Base-by-base conservation (phyloP, 2,888 invertebrate species). In the Tipula confusa region DNA sequence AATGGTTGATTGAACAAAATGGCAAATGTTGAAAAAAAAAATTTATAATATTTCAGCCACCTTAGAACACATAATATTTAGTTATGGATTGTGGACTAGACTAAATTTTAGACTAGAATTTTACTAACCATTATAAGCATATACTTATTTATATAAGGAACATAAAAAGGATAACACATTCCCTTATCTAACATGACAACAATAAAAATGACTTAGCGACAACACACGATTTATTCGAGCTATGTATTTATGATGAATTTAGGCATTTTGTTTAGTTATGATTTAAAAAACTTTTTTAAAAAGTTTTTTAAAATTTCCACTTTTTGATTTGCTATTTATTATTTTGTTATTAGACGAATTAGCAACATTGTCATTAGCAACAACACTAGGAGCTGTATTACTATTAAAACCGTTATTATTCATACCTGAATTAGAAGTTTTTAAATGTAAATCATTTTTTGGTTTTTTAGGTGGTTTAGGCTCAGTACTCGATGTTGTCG, bases 231-330 rank as follows among this genome's bases (percentile, higher is more conserved):
- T n/a, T 24, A 11, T 64, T 64, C 64, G 64, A 64, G 24, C 18
- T 9, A 43, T 24, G 13, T 38, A 31, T 31, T 31, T n/a, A n/a
- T n/a, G n/a, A 31, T n/a, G 6, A n/a, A 43, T 2, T n/a, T 13
- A 64, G 24, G 24, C 64, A 80, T 80, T 79, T 13, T n/a, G 31
- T 80, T 80, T 80, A 18, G 15, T 24, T 28, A 2, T 11, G 48
- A 80, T 88, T 92, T 91, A 94, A 91, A 95, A 95, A 88, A 95
- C 93, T 91, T 95, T 95, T 86, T 93, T 95, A 87, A 95, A 92
- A 88, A 95, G 93, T 89, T 93, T 94, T 88, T 93, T 95, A 86
- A 96, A 91, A 87, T 93, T 92, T 87, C 93, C 93, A 86, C 90
- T 91, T 88, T 93, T 94, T 87, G 92, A 93, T 85, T 90, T 90